Evolutionary conservation across 2,113 vertebrate species (phyloP).

Genomic region (Monarcha castaneiventris): DNA sequence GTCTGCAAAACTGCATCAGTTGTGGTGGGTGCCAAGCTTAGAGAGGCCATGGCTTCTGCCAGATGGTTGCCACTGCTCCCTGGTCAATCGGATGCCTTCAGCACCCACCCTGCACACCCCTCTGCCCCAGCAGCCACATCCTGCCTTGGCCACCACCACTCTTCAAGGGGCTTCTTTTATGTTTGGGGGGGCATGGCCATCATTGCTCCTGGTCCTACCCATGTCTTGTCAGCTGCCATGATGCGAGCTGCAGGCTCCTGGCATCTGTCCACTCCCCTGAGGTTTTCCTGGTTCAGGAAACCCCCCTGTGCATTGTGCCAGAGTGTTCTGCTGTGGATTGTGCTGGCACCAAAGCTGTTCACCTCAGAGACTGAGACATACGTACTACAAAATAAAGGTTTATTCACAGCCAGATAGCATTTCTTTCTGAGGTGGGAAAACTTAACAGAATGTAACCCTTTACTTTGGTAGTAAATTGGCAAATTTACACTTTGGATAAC

Average conservation of each 20-base stretch:
- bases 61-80: background rate
- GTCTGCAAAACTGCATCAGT: background rate
- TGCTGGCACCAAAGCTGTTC: background rate
- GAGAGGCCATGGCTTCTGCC: background rate
- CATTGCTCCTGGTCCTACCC: background rate
- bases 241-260: background rate
- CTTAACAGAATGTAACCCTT: background rate
- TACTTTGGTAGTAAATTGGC: background rate
- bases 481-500: background rate
- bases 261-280: background rate
- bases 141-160: background rate
- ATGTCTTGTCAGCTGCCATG: background rate
- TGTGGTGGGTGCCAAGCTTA: background rate
- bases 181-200: background rate
- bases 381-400: background rate
- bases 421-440: background rate
- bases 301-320: accelerated
- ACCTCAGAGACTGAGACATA: accelerated
- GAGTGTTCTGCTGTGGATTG: background rate
- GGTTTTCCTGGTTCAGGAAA: background rate
- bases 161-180: background rate
- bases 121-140: background rate
- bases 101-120: background rate
- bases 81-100: background rate
- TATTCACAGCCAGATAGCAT: background rate